Conservation (phyloP, 2,113 vertebrate genomes). For the Corydoras maculifer region DNA sequence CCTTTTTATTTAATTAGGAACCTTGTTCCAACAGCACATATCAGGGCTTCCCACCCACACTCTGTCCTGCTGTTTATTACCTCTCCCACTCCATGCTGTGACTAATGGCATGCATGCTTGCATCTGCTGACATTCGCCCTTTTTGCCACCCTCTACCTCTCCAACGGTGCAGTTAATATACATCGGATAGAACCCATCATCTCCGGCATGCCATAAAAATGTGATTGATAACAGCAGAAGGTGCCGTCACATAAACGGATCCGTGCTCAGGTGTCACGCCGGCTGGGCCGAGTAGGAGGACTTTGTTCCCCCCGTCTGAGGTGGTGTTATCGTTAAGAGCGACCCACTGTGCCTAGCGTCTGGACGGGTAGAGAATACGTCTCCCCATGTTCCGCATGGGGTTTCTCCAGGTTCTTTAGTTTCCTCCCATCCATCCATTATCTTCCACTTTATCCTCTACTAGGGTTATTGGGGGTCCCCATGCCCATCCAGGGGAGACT, state of each 20-base stretch:
- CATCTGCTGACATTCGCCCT: conserved; percentile 41
- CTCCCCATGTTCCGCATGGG: too few species aligned
- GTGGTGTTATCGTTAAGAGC: conserved; percentile 27
- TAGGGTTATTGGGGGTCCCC: too few species aligned
- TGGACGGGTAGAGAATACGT: not conserved
- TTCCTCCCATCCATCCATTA: too few species aligned
- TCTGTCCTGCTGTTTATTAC: conserved; percentile 39
- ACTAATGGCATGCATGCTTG: conserved; percentile 26
- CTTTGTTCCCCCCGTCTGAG: conserved; percentile 22
- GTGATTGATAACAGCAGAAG: conserved; percentile 30
- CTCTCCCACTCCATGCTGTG: conserved; percentile 21
- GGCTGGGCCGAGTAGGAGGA: conserved; percentile 32
- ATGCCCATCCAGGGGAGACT: too few species aligned
- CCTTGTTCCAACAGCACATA: conserved; percentile 30
- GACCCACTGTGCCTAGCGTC: conserved; percentile 29
- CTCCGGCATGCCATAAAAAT: conserved; percentile 27
- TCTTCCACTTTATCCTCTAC: too few species aligned
- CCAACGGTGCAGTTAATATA: conserved; percentile 29
- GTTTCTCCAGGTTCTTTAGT: too few species aligned
- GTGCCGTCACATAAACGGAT: conserved; percentile 3
- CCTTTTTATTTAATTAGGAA: conserved; percentile 38
- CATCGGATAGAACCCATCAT: conserved; percentile 33
- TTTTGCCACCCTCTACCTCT: conserved; percentile 23
- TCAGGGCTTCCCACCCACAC: conserved; percentile 31
- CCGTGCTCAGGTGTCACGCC: conserved; percentile 2